Evolutionary conservation across 30 jellyfish, hydroid and myxozoan species (phyloP), one percentile per base, ranked within the genome.

Genomic region (Rhopilema esculentum): DNA sequence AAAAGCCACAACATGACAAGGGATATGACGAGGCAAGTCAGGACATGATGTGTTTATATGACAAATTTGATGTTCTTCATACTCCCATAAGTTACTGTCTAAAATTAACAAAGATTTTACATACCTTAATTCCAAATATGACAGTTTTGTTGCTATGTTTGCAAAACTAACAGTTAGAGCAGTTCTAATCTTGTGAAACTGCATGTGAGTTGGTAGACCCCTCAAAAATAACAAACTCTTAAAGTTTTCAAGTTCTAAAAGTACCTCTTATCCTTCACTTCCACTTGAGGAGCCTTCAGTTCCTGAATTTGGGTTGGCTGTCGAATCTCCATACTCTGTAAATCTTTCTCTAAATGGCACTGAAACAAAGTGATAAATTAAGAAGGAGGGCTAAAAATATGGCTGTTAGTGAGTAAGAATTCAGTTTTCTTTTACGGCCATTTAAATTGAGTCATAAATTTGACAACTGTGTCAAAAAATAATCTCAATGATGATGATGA

Each of bases 321-420:
- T 30, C 66, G 20, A 27, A 40, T 40, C 89, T 24, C 22, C 72
- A 33, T 27, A 18, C 15, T 79, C 89, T 33, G 51, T 27, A 26
- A 66, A 79, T 79, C 80, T 63, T 49, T 76, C 87, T 76, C 63
- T 76, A 61, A 77, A 77, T 0, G 88, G 88, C 9, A 77, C 88
- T 77, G 28, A 26, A 77, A 77, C 1, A 8, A 19, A 25, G 62
- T 17, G 27, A 30, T 63, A 63, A 63, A n/a, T 24, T 18, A 63
- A 63, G 72, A 63, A 63, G n/a, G 29, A 2, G 8, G 29, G 19
- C 66, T 51, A n/a, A n/a, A n/a, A n/a, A n/a, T n/a, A n/a, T n/a
- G 66, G 19, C 66, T 51, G 19, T 51, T 15, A 51, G 66, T 19
- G 19, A 51, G 19, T 15, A 51, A 19, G 19, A 9, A 51, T 51